A percentile compares a stretch with the other conserved stretches of the same genome.
phyloP scores from a whole-genome alignment of 2,888 invertebrate species.

The Phasia obesa region DNA sequence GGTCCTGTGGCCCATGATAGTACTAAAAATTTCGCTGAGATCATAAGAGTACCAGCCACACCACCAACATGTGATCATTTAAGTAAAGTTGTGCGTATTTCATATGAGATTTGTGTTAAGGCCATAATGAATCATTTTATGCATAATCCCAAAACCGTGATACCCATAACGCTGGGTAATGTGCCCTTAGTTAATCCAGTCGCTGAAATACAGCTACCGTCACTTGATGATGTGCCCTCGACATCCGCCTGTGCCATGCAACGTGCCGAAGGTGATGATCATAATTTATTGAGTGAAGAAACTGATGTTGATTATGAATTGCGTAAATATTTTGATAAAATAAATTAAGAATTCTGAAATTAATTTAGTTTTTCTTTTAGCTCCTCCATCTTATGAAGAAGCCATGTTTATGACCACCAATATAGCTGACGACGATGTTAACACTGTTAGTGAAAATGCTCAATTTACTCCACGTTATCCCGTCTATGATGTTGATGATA shows the following conservation, averaged over 20 bases:
- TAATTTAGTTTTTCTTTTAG: slow-evolving; percentile 72
- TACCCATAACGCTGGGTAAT: slow-evolving; percentile 81
- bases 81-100: slow-evolving; percentile 80
- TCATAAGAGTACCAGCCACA: slow-evolving; percentile 79
- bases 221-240: slow-evolving; percentile 74
- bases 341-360: not conserved
- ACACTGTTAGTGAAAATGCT: slow-evolving; percentile 75
- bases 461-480: slow-evolving; percentile 81
- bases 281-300: slow-evolving; percentile 72
- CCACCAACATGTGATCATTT: slow-evolving; percentile 80
- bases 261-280: slow-evolving; percentile 69
- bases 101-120: slow-evolving; percentile 79
- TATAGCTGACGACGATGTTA: slow-evolving; percentile 79
- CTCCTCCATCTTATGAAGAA: slow-evolving; percentile 82
- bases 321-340: slow-evolving; percentile 72
- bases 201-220: not conserved
- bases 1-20: slow-evolving; percentile 74
- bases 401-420: slow-evolving; percentile 80
- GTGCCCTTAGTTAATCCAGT: slow-evolving; percentile 76
- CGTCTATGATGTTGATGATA: slow-evolving; percentile 79
- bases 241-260: slow-evolving; percentile 76
- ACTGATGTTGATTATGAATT: slow-evolving; percentile 74
- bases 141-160: slow-evolving; percentile 76
- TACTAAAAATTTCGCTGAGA: slow-evolving; percentile 75
- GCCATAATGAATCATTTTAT: slow-evolving; percentile 78